phyloP scores from a whole-genome alignment of 2,888 invertebrate species.

The Frankliniella fusca region DNA sequence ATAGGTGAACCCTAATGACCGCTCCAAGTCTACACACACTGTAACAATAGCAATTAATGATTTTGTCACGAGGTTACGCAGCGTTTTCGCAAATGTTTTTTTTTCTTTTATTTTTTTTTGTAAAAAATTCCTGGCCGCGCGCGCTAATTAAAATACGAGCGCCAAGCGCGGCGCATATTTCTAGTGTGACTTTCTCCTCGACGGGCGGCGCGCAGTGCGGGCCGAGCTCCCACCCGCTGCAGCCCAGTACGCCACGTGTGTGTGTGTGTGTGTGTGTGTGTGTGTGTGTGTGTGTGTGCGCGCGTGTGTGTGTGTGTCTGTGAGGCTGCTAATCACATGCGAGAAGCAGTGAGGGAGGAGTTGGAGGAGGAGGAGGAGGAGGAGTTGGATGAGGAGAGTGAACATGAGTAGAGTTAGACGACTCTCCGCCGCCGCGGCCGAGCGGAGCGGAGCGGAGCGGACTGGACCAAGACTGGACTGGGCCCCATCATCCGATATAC shows the following conservation, averaged over 20 bases:
- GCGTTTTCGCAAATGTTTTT: not conserved
- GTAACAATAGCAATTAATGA: not conserved
- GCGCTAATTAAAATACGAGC: too few species aligned
- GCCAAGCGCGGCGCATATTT: too few species aligned
- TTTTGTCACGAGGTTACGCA: not conserved
- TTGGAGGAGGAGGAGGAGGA: not conserved
- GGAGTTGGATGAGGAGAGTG: not conserved
- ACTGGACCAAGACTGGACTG: not conserved
- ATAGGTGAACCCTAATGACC: too few species aligned
- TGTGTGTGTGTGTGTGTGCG: not conserved
- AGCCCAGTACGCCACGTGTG: not conserved
- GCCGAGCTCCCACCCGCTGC: not conserved
- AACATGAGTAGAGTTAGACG: not conserved
- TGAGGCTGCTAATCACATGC: not conserved
- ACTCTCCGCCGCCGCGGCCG: not conserved
- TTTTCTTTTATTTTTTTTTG: not conserved
- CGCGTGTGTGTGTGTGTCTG: not conserved
- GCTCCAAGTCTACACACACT: not conserved
- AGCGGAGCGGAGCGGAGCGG: not conserved
- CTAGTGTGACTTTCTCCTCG: not conserved
- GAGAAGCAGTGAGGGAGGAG: not conserved
- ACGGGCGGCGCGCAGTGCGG: not conserved
- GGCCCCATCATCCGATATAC: too few species aligned
- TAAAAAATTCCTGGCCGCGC: too few species aligned
- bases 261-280: conserved; percentile 1